A percentile compares a stretch with the other conserved stretches of the same genome.
Conservation (phyloP, 2,113 vertebrate species). For the Cyprinodon brontotheroides region DNA sequence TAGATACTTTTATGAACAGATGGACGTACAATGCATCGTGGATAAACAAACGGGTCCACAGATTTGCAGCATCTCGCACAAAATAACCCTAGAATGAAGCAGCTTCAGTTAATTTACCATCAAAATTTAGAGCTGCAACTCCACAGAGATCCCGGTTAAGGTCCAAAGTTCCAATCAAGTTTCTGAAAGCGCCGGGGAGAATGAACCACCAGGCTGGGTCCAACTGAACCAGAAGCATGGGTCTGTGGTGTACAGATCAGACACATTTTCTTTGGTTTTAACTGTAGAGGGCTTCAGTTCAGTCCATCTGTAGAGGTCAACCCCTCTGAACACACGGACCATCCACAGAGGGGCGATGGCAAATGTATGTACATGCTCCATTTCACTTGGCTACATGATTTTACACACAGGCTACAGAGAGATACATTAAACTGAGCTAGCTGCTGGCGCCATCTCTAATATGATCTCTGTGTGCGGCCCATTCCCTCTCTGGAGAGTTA, state of each 20-base stretch:
- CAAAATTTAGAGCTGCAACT: neutral
- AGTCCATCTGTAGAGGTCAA: constrained; percentile 71
- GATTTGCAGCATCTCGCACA: neutral
- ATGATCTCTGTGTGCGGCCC: neutral
- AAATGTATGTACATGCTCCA: constrained; percentile 63
- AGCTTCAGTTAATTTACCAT: neutral
- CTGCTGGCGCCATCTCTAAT: neutral
- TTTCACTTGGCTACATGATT: constrained; percentile 44
- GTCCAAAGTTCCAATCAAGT: constrained; percentile 37
- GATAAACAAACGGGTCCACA: neutral
- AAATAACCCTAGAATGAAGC: constrained; percentile 8
- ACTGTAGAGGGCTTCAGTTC: constrained; percentile 41
- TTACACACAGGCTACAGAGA: constrained; percentile 26
- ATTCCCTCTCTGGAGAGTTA: constrained; percentile 16
- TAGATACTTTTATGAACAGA: neutral
- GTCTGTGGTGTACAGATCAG: constrained; percentile 33
- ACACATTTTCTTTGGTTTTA: constrained; percentile 46
- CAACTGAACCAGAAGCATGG: constrained; percentile 11
- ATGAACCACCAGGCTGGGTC: constrained; percentile 10
- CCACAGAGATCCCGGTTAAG: constrained; percentile 25
- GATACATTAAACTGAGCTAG: constrained; percentile 37
- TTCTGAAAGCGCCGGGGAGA: constrained; percentile 18
- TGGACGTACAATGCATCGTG: neutral
- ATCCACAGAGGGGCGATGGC: constrained; percentile 17
- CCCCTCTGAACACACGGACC: constrained; percentile 44